A percentile compares a stretch with the other conserved stretches of the same genome.
phyloP scores from a whole-genome alignment of 1,140 invertebrate genomes.

The Trachymyrmex cornetzi region DNA sequence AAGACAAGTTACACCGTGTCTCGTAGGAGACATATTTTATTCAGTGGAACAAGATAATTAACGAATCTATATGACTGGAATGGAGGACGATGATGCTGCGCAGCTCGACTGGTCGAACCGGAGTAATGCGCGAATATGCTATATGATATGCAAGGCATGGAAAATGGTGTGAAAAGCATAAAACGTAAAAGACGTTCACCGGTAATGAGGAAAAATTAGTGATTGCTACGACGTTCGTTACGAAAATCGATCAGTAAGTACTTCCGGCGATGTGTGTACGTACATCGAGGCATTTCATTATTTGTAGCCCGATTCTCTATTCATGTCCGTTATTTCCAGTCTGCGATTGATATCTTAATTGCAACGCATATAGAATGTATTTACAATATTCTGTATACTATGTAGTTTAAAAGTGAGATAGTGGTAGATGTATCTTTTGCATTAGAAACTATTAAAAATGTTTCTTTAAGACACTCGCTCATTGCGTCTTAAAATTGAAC shows the following conservation, averaged over 20 bases:
- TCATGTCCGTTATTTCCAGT: neutral
- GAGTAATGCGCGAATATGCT: neutral
- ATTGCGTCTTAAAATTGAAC: neutral
- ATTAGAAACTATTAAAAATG: neutral
- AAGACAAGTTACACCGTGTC: conserved; percentile 14
- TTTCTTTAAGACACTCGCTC: neutral
- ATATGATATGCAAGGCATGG: neutral
- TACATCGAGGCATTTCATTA: neutral
- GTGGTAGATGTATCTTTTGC: neutral
- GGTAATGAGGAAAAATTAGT: conserved; percentile 25
- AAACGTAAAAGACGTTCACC: neutral
- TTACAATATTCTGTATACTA: conserved; percentile 3
- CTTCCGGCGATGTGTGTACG: neutral
- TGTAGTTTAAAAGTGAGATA: conserved; percentile 1
- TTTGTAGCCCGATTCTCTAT: neutral
- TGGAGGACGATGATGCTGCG: neutral
- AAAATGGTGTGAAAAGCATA: neutral
- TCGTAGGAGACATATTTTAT: conserved; percentile 28
- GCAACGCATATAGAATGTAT: neutral
- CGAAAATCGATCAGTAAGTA: conserved; percentile 17
- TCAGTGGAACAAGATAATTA: conserved; percentile 38
- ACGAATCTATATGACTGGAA: conserved; percentile 27
- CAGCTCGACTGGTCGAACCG: conserved; percentile 32
- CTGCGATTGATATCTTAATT: conserved; percentile 24
- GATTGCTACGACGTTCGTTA: neutral